Base-by-base conservation (phyloP, 2,797 vertebrate genomes). In the Numenius phaeopus region DNA sequence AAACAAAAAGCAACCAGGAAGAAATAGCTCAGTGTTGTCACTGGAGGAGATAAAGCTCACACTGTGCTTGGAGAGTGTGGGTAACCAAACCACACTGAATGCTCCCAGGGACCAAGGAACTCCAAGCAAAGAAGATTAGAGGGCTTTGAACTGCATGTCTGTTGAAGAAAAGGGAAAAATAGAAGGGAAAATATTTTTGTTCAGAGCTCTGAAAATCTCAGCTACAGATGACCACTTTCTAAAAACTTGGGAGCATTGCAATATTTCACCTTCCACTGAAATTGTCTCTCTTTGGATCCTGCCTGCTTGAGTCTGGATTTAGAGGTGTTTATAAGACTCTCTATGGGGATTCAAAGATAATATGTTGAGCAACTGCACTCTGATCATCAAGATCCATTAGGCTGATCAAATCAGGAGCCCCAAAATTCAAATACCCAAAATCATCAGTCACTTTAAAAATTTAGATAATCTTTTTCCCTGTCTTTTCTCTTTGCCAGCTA, bases 371-470 rank as follows among this genome's bases (percentile, higher is more conserved):
- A 92, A 73, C 17, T 57, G 37, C 17, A 50, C 18, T 57, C 30
- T 67, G 44, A 58, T 90, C 81, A 76, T 57, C 32, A 80, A 70
- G 75, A 80, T 66, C 47, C 19, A 80, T 91, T 92, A 83, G 89
- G 23, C 37, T 85, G 30, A 40, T 91, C 66, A 79, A 79, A 82
- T 70, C 40, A 79, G 55, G 22, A 86, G 9, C 6, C 50, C 11
- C 37, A 59, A 84, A 91, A 90, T 5, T 21, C 18, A 90, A 91
- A 77, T 70, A 93, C 52, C 44, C 64, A 80, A 90, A 87, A 65
- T 96, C 55, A 87, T 73, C 69, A 20, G 11, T 75, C 34, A 65
- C 34, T 95, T 83, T 39, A 40, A 95, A 92, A 90, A 94, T 80
- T 40, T 73, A 82, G 50, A 34, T 90, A 40, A 84, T 54, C 39